Conservation (phyloP, 2,113 vertebrate species). For the Ctenodactylus gundi region DNA sequence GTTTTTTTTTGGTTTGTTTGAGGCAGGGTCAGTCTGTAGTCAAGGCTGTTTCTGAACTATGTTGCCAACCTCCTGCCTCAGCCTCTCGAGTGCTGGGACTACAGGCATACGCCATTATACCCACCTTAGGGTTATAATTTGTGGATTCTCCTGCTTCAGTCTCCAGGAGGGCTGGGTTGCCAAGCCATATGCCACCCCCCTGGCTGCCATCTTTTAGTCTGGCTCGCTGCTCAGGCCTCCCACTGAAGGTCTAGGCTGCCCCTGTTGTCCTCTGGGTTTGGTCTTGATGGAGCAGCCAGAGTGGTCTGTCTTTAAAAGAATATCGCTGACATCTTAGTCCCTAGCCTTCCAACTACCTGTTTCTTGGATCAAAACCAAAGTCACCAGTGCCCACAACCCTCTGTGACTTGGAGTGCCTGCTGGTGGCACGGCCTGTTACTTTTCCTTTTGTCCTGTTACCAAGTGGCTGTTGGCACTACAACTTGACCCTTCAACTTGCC, state of each 20-base stretch:
- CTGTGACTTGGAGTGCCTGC: fast-evolving
- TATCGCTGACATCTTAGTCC: fast-evolving
- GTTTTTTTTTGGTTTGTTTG: no score
- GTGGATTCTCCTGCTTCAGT: no score
- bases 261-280: neutral
- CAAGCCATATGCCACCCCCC: no score
- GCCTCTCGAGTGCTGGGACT: no score
- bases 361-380: fast-evolving
- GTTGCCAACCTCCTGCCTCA: no score
- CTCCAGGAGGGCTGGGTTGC: no score
- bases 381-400: fast-evolving
- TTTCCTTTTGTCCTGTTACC: no score
- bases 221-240: neutral
- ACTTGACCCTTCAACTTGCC: neutral
- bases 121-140: no score
- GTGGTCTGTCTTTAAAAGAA: neutral
- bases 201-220: fast-evolving
- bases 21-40: no score
- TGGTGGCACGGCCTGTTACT: fast-evolving
- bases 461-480: fast-evolving
- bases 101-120: no score
- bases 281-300: neutral
- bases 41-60: no score
- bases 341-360: fast-evolving
- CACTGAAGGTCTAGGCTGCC: fast-evolving